Evolutionary conservation across 2,888 invertebrate genomes (phyloP), one percentile per base, ranked within the genome.

Genomic region (Pherbina coryleti): DNA sequence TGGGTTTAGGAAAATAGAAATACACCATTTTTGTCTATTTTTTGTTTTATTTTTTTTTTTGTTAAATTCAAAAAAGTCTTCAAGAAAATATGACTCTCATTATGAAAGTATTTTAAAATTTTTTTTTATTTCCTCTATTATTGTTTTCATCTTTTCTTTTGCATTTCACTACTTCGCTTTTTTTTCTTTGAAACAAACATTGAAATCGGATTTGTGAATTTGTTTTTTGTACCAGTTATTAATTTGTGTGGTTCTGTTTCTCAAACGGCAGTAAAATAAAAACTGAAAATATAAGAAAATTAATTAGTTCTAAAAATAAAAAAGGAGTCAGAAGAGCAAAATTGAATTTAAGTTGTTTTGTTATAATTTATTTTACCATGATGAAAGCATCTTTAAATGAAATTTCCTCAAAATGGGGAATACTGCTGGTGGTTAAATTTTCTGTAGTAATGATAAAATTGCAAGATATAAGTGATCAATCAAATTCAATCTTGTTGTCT

Each of bases 1-100:
- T 78, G 78, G 57, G 70, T 66, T 70, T 71, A 78, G 70, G 78
- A 78, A 78, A 78, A 77, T 77, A 77, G 77, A 73, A 77, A 60
- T 73, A 66, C 77, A 72, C 19, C 44, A 37, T 69, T 69, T 76
- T 76, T 70, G 17, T 64, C 17, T 53, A 22, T 55, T 62, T 55
- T 53, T 69, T 69, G 9, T 28, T 37, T 5, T 51, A 55, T 60
- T 74, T 60, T 17, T 49, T 55, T 67, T 25, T 53, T 60, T 73
- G 19, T 64, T 62, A 4, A 62, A 31, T 77, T 75, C 7, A 78
- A 75, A 78, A 78, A 78, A 60, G 62, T 78, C 37, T 75, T 70
- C 75, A 78, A 75, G 78, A 78, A 78, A 75, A 78, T 78, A 78
- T 75, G 49, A 75, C 75, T 78, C 60, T 71, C 9, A 75, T 28